Base-by-base conservation (phyloP, 2,797 vertebrate species). In the Oreonectes daqikongensis region DNA sequence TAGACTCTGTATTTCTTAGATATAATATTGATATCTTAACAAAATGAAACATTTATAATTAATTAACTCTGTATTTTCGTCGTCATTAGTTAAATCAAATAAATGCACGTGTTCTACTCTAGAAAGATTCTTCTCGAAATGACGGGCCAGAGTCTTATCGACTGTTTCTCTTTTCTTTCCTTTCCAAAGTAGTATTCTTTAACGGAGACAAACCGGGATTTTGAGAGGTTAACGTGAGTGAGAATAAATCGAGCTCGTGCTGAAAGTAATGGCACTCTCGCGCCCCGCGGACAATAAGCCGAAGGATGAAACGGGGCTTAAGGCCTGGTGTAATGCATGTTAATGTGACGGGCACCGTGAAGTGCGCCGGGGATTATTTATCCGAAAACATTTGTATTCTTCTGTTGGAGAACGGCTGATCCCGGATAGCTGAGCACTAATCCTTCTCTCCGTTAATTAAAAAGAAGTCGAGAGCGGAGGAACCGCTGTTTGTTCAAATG, bases 361-460 rank as follows among this genome's bases (percentile, higher is more conserved):
- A 86, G 86, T 76, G 86, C 88, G 88, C 82, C 84, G 88, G 67
- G 92, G 91, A 93, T 93, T 93, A 93, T 93, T 93, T 91, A 90
- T 91, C 90, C 88, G 86, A 91, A 93, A 93, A 93, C 91, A 93
- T 93, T 93, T 93, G 91, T 92, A 93, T 93, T 93, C 90, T 90
- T 91, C 91, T 85, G 89, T 90, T 89, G 89, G 86, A 90, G 88
- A 88, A 90, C 85, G 87, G 86, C 90, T 93, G 92, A 94, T 93
- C 93, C 94, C 90, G 89, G 91, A 94, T 94, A 94, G 90, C 92
- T 92, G 80, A 90, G 89, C 90, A 90, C 92, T 96, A 96, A 96
- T 96, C 95, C 93, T 87, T 89, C 87, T 92, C 91, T 94, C 90
- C 91, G 91, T 95, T 96, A 95, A 95, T 96, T 95, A 95, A 95